Base-by-base conservation (phyloP, 1,140 invertebrate genomes). In the Copidosoma floridanum region DNA sequence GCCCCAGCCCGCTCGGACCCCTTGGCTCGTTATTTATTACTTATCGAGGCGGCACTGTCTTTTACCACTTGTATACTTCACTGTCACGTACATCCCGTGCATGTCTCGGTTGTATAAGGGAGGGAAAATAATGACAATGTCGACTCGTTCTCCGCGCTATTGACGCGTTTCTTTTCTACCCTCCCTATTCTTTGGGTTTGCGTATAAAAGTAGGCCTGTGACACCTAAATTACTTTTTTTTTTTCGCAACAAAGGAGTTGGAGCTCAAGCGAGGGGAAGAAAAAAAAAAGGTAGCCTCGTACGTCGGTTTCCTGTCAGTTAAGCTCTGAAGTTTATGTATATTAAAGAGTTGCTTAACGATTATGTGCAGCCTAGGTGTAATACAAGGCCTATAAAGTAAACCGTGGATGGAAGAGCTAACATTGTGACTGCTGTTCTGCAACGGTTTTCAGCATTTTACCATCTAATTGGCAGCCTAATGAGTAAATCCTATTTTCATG, bases 21-120 rank as follows among this genome's bases (percentile, higher is more conserved):
- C n/a, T n/a, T n/a, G 55, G 16, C 7, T 50, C 50, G 68, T 73
- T 72, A 73, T 73, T 72, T 72, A 72, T 73, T 74, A 73, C 71
- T 75, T 73, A 74, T 74, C 67, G 73, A 75, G 72, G 66, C 66
- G 66, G n/a, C n/a, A n/a, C n/a, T n/a, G n/a, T n/a, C n/a, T n/a
- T n/a, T n/a, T n/a, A n/a, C n/a, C n/a, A n/a, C n/a, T n/a, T n/a
- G n/a, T n/a, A n/a, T n/a, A n/a, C n/a, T n/a, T n/a, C n/a, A n/a
- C n/a, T n/a, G 64, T 66, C 66, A 68, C 69, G 68, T 71, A 72
- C 73, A 73, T 75, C 72, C 64, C 70, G 69, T 41, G 61, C 56
- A 60, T 71, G 72, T 73, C 70, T 69, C 69, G 73, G 59, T 67
- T 59, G 48, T 27, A 23, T 24, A 5, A 32, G 41, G 55, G 64